Percentiles rank a stretch among this genome's conserved stretches.
phyloP scores from a whole-genome alignment of 2,888 invertebrate genomes.

The Drosophila kambysellisi region DNA sequence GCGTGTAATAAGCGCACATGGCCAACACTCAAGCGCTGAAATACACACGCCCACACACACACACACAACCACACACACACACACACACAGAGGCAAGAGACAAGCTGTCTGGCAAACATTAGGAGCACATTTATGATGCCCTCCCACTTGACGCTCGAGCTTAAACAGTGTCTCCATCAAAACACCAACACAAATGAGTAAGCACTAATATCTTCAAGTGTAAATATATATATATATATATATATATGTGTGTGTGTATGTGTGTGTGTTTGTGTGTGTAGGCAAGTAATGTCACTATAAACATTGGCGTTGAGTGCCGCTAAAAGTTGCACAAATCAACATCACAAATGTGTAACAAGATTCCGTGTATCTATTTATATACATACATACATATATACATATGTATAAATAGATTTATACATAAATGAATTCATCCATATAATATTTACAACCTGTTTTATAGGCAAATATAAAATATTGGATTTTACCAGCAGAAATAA shows the following conservation, averaged over 20 bases:
- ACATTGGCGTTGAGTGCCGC: slow-evolving; percentile 53
- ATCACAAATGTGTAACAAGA: slow-evolving; percentile 14
- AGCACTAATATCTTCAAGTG: slow-evolving; percentile 47
- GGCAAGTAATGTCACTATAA: slow-evolving; percentile 52
- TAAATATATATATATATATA: background rate
- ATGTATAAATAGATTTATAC: background rate
- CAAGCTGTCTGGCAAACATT: slow-evolving; percentile 65
- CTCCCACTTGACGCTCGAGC: slow-evolving; percentile 38
- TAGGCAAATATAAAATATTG: background rate
- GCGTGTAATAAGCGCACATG: slow-evolving; percentile 80
- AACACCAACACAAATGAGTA: slow-evolving; percentile 55
- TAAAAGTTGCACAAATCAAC: slow-evolving; percentile 60
- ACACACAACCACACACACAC: slow-evolving; percentile 29
- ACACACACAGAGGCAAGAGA: slow-evolving; percentile 21
- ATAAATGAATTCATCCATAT: background rate
- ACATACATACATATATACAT: background rate
- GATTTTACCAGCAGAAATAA: background rate
- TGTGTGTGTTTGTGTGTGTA: slow-evolving; percentile 25
- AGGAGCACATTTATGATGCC: slow-evolving; percentile 68
- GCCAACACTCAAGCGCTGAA: slow-evolving; percentile 51
- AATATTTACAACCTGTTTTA: background rate
- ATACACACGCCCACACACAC: slow-evolving; percentile 29
- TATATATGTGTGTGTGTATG: background rate
- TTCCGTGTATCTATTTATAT: background rate
- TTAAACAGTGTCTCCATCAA: slow-evolving; percentile 39